Percentiles rank a stretch among this genome's conserved stretches.
These are phyloP conservation scores for Lepeophtheirus nordmannii DNA, from an alignment of 2,888 invertebrate genomes.

Conservation along the genomic window DNA sequence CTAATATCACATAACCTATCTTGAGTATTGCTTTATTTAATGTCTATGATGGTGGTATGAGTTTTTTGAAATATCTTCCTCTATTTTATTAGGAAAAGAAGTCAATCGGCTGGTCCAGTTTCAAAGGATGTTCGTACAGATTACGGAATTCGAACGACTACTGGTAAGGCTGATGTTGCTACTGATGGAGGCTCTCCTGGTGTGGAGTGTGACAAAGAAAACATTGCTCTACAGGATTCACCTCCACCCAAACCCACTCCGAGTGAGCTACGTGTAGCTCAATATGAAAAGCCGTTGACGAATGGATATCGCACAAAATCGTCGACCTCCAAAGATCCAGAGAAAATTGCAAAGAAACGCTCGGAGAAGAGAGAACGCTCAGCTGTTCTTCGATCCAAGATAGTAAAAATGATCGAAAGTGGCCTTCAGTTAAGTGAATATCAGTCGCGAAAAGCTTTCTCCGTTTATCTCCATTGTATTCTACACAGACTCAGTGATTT, in stretches of 20 bases:
- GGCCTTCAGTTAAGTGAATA: conserved; percentile 23
- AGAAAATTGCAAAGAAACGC: conserved; percentile 16
- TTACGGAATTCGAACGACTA: not conserved
- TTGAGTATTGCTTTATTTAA: no score
- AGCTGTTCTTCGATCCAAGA: conserved; percentile 18
- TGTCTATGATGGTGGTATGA: no score
- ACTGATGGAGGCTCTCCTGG: not conserved
- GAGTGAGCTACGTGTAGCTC: conserved; percentile 18
- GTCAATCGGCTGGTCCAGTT: conserved; percentile 6
- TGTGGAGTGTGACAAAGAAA: not conserved
- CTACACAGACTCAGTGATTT: conserved; percentile 44
- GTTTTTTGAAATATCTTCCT: not conserved
- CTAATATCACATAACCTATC: no score
- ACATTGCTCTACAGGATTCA: not conserved
- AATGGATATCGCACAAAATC: conserved; percentile 11
- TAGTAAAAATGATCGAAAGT: conserved; percentile 24
- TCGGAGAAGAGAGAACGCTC: conserved; percentile 20
- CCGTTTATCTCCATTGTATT: conserved; percentile 56
- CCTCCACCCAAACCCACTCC: conserved; percentile 13
- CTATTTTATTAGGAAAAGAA: conserved; percentile 1
- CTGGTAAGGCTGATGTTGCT: not conserved
- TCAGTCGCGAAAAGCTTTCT: conserved; percentile 40
- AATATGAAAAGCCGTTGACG: conserved; percentile 23
- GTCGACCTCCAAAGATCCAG: conserved; percentile 12
- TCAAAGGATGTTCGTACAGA: not conserved